Evolutionary conservation across 2,888 invertebrate genomes (phyloP).

Genomic region (Acanthosoma haemorrhoidale): DNA sequence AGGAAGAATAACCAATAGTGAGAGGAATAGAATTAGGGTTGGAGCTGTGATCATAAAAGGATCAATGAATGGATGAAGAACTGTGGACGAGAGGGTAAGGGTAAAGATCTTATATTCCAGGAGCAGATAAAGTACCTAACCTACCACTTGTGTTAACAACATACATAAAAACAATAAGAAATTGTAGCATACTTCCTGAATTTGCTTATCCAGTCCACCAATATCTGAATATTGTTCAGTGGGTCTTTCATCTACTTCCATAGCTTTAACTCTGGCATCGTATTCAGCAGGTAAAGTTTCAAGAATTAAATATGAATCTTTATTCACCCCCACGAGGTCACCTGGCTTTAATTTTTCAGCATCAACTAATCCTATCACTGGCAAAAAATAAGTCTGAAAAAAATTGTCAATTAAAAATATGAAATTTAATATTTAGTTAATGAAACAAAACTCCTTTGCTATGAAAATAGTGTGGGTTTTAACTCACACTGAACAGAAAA

Average conservation of each 20-base stretch:
- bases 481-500: too few relatives aligned
- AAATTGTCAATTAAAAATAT: neutral
- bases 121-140: too few relatives aligned
- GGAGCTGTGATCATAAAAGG: too few relatives aligned
- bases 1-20: too few relatives aligned
- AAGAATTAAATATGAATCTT: slow-evolving; percentile 95
- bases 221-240: slow-evolving; percentile 99
- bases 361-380: slow-evolving; percentile 97
- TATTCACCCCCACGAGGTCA: slow-evolving; percentile 88
- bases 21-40: too few relatives aligned
- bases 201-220: slow-evolving; percentile 98
- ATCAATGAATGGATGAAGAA: too few relatives aligned
- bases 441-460: neutral
- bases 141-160: too few relatives aligned
- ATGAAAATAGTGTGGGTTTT: too few relatives aligned
- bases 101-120: too few relatives aligned
- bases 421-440: neutral
- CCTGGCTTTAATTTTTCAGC: slow-evolving; percentile 96
- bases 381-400: slow-evolving; percentile 92
- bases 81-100: too few relatives aligned
- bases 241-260: slow-evolving; percentile 99
- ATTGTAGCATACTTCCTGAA: slow-evolving; percentile 62
- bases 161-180: too few relatives aligned
- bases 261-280: slow-evolving; percentile 95
- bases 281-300: slow-evolving; percentile 97